Percentiles rank a stretch among this genome's conserved stretches.
Evolutionary conservation across 2,113 vertebrate genomes (phyloP).

Genomic region (Cephalopterus ornatus): DNA sequence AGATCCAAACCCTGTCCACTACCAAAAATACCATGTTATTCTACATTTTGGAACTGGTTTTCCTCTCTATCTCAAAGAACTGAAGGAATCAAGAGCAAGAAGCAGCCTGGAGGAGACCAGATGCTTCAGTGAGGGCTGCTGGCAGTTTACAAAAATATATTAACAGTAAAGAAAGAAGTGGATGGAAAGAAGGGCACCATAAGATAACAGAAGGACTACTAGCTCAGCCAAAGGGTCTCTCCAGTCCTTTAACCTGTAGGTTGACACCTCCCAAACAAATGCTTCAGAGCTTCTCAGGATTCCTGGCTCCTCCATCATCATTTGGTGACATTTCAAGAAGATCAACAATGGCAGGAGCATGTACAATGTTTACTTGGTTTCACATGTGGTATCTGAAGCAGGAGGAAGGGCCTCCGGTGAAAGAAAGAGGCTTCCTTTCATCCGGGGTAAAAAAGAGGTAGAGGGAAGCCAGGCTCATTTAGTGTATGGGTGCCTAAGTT

Average conservation of each 20-base stretch:
- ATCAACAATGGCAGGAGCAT: fast-evolving
- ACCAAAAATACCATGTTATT: not conserved
- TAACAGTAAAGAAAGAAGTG: not conserved
- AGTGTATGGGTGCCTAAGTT: not conserved
- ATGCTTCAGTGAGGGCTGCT: not conserved
- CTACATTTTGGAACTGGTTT: not conserved
- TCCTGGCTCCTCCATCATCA: not conserved
- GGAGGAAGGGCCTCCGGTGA: not conserved
- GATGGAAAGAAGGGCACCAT: not conserved
- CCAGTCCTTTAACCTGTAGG: not conserved
- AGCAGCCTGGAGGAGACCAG: not conserved
- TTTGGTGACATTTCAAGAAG: not conserved
- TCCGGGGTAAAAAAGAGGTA: not conserved
- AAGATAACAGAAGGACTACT: not conserved
- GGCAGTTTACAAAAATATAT: not conserved
- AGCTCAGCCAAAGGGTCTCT: not conserved
- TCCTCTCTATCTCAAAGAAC: not conserved
- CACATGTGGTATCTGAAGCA: not conserved
- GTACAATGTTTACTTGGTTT: not conserved
- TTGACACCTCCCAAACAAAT: not conserved
- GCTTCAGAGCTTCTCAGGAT: not conserved
- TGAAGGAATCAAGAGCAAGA: not conserved
- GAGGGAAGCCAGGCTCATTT: not conserved
- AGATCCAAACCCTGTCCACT: not conserved
- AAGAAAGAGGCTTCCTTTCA: not conserved